Evolutionary conservation across 2,888 invertebrate species (phyloP).

Genomic region (Phymatocera aterrima): DNA sequence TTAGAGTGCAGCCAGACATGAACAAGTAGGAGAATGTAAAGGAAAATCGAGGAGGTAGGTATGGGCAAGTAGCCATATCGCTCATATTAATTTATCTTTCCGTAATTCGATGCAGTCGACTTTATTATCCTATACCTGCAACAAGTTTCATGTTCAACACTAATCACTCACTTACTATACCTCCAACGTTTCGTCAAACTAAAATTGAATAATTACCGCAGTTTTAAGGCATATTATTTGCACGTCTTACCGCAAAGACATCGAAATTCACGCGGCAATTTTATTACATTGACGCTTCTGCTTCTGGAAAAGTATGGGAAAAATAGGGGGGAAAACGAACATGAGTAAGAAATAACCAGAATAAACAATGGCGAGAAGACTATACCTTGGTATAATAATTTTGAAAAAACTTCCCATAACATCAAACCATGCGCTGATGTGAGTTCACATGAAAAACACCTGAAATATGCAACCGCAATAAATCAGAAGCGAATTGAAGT

Average conservation of each 20-base stretch:
- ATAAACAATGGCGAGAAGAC: not conserved
- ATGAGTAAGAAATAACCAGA: too few relatives aligned
- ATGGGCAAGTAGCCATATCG: not conserved
- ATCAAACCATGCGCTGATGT: too few relatives aligned
- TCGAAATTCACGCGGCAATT: not conserved
- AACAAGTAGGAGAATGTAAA: slow-evolving; percentile 41
- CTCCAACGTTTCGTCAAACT: too few relatives aligned
- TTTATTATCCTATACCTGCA: not conserved
- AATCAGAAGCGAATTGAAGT: not conserved
- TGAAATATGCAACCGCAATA: slow-evolving; percentile 1
- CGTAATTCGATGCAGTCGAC: not conserved
- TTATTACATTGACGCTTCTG: not conserved
- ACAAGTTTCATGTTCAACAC: not conserved
- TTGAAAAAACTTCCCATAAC: too few relatives aligned
- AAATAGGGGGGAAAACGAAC: too few relatives aligned
- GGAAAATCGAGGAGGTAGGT: slow-evolving; percentile 19
- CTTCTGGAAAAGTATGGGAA: not conserved
- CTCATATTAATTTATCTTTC: not conserved
- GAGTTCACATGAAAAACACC: not conserved
- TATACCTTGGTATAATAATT: too few relatives aligned
- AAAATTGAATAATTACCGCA: too few relatives aligned
- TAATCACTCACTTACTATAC: not conserved
- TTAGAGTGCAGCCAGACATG: slow-evolving; percentile 36
- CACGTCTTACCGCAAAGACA: too few relatives aligned
- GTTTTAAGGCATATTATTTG: too few relatives aligned